phyloP scores from a whole-genome alignment of 2,797 vertebrate genomes.

The Darevskia mixta region DNA sequence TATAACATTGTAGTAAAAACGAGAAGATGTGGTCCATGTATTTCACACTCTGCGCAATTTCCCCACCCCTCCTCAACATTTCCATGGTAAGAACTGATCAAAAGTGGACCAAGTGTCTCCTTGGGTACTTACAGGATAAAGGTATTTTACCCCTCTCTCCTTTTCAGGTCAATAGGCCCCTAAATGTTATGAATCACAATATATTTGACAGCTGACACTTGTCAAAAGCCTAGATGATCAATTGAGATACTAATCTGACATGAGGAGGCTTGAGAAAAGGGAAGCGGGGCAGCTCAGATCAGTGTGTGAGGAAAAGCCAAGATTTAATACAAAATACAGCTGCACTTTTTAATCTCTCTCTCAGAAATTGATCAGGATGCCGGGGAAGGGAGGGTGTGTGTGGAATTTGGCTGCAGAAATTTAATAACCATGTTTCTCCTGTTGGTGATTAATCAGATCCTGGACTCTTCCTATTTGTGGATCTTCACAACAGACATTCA shows the following conservation, averaged over 20 bases:
- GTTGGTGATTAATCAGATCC: too few species aligned
- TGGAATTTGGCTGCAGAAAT: background rate
- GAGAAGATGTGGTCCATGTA: slow-evolving; percentile 52
- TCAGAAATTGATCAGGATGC: slow-evolving; percentile 20
- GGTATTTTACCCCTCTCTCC: slow-evolving; percentile 24
- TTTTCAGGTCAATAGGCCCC: slow-evolving; percentile 60
- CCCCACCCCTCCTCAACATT: slow-evolving; percentile 50
- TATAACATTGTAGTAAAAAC: background rate
- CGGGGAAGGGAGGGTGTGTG: background rate
- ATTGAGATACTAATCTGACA: slow-evolving; percentile 75
- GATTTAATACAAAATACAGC: slow-evolving; percentile 39
- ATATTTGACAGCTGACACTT: slow-evolving; percentile 72
- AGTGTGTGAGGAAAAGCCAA: slow-evolving; percentile 44
- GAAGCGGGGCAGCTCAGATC: slow-evolving; percentile 54
- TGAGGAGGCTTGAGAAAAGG: slow-evolving; percentile 44
- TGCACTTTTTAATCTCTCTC: background rate
- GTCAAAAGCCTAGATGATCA: slow-evolving; percentile 72
- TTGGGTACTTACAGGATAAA: slow-evolving; percentile 58
- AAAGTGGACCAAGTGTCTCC: slow-evolving; percentile 66
- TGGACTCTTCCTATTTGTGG: background rate
- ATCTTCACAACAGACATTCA: background rate
- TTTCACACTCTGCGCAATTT: slow-evolving; percentile 62
- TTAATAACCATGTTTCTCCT: background rate
- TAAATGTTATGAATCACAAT: slow-evolving; percentile 59
- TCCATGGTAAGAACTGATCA: slow-evolving; percentile 65